A percentile compares a stretch with the other conserved stretches of the same genome.
These are phyloP conservation scores for Stenopsyche tienmushanensis DNA, from an alignment of 1,140 invertebrate genomes.

Conservation along the genomic window DNA sequence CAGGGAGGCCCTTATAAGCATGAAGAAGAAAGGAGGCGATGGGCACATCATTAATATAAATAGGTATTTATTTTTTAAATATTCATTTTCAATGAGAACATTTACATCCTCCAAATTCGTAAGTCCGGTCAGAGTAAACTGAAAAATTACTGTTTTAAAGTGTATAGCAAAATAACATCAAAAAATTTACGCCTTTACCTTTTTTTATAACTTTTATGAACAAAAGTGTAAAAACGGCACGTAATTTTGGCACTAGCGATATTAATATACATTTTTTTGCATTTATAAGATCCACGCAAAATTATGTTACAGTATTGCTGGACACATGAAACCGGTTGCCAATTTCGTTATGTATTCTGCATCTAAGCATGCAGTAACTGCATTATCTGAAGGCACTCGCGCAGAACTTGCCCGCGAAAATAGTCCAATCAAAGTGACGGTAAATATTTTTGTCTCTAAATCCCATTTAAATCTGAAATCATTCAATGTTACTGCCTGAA, in stretches of 20 bases:
- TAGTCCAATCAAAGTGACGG: background rate
- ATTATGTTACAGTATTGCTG: conserved; percentile 48
- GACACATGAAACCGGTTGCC: conserved; percentile 44
- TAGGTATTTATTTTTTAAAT: conserved; percentile 54
- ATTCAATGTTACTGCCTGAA: background rate
- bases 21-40: conserved; percentile 62
- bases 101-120: background rate
- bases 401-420: background rate
- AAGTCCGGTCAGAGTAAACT: no score
- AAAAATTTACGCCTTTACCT: no score
- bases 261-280: background rate
- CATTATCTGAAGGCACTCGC: background rate
- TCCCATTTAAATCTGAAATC: background rate
- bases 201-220: no score
- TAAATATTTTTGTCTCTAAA: background rate
- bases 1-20: conserved; percentile 64
- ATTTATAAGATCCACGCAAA: no score
- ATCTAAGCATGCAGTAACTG: background rate
- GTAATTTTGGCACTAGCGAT: background rate
- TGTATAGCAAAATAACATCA: no score
- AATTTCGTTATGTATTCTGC: conserved; percentile 5
- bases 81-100: no score
- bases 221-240: no score
- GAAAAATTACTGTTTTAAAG: no score
- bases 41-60: conserved; percentile 76